Base-by-base conservation (phyloP, 2,797 vertebrate species). In the Aselliscus stoliczkanus region DNA sequence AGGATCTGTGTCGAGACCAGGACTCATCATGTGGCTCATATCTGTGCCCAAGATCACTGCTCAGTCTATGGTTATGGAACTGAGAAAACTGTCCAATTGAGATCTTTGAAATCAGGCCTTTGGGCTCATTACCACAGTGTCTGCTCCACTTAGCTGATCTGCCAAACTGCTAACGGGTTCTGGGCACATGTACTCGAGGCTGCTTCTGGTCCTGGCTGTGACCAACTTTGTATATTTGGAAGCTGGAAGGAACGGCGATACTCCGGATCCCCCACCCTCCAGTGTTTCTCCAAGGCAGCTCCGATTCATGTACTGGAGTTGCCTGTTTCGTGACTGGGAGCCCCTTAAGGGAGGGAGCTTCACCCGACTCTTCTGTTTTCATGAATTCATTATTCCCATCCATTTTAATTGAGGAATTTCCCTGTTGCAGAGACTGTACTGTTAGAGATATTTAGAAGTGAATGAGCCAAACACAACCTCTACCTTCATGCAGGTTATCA, bases 81-180 rank as follows among this genome's bases (percentile, higher is more conserved):
- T 88, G 47, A 93, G 90, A 93, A 93, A 62, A 77, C 11, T 75
- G 42, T 52, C 67, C 80, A 64, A 4, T 1, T 80, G 56, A 95
- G 56, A 9, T 44, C 54, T 96, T 93, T 91, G 47, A 95, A 91
- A n/a, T 83, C 64, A 95, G 54, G 21, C 67, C 42, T 93, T 95
- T 86, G 52, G 58, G 56, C 14, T 88, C 44, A 82, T 88, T 58
- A 79, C 60, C 20, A 47, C n/a, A n/a, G 34, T 62, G 17, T 62
- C 81, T 88, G 62, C n/a, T 90, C n/a, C 50, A 56, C 11, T 89
- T 87, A 62, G 4, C 87, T 60, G 5, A 80, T 42, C 50, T 89
- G 27, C 42, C 60, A 94, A 75, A 84, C 50, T 77, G 76, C 29
- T 86, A 64, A 73, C 84, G 81, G 17, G 29, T 76, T 94, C 42